These are phyloP conservation scores for Harpalus rubripes DNA, from an alignment of 2,888 invertebrate genomes.

Conservation along the genomic window DNA sequence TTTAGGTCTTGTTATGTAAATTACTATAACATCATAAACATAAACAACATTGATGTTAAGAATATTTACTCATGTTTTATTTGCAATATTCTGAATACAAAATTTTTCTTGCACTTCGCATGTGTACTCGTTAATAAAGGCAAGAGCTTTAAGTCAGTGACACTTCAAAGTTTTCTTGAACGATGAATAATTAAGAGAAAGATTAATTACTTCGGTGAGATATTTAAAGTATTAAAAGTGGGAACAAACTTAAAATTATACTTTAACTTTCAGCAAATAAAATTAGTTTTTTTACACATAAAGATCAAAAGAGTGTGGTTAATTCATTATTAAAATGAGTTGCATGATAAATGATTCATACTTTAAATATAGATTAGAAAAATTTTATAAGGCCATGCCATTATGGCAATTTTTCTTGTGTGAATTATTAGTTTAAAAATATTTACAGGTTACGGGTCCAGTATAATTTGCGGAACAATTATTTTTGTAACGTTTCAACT, in stretches of 20 bases:
- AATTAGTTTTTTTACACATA: not conserved
- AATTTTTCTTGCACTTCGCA: not conserved
- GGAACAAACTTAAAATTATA: slow-evolving; percentile 15
- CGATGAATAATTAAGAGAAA: slow-evolving; percentile 41
- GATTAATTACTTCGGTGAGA: slow-evolving; percentile 37
- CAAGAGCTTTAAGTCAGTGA: slow-evolving; percentile 2
- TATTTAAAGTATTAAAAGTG: slow-evolving; percentile 45
- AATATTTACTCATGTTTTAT: not conserved
- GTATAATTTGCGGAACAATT: too few relatives aligned
- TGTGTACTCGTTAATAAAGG: slow-evolving; percentile 8
- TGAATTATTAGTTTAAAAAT: not conserved
- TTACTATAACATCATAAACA: too few relatives aligned
- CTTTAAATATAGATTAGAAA: not conserved
- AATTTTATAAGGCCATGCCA: not conserved
- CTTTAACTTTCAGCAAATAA: not conserved
- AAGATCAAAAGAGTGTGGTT: not conserved
- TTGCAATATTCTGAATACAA: not conserved
- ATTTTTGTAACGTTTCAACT: too few relatives aligned
- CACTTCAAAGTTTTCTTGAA: slow-evolving; percentile 15
- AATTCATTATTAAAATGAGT: not conserved
- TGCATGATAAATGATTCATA: not conserved
- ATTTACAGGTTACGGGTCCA: too few relatives aligned
- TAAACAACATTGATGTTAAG: too few relatives aligned
- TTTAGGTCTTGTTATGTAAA: too few relatives aligned
- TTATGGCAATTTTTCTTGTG: not conserved